Evolutionary conservation across 2,888 invertebrate genomes (phyloP).

Genomic region (Chaetoderma sp.): DNA sequence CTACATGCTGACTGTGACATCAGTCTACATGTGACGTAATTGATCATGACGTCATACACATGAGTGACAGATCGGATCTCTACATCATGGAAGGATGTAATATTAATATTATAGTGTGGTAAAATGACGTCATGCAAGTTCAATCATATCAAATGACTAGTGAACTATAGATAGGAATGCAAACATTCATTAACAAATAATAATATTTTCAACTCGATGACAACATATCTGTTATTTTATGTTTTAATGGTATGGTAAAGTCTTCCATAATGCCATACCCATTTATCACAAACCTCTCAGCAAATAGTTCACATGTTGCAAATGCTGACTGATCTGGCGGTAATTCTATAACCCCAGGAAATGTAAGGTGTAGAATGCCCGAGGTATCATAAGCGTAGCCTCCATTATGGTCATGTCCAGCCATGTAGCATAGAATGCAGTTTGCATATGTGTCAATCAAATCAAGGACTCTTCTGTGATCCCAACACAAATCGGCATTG

Average conservation of each 20-base stretch:
- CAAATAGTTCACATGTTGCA: slow-evolving; percentile 57
- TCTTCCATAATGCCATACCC: slow-evolving; percentile 48
- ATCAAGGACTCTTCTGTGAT: slow-evolving; percentile 60
- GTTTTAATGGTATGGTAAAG: slow-evolving; percentile 35
- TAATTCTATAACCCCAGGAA: slow-evolving; percentile 66
- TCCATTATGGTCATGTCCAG: slow-evolving; percentile 67
- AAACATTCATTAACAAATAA: too few relatives aligned
- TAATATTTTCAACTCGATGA: too few relatives aligned
- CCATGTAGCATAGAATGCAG: slow-evolving; percentile 64
- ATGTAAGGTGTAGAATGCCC: slow-evolving; percentile 64
- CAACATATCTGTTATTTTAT: slow-evolving; percentile 13
- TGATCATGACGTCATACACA: too few relatives aligned
- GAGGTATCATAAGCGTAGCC: slow-evolving; percentile 56
- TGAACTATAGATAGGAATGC: too few relatives aligned
- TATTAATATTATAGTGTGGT: too few relatives aligned
- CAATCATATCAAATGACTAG: too few relatives aligned
- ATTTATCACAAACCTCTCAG: slow-evolving; percentile 48
- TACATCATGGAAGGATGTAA: too few relatives aligned
- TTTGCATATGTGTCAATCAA: slow-evolving; percentile 50
- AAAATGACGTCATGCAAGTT: too few relatives aligned
- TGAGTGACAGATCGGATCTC: too few relatives aligned
- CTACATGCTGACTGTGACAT: too few relatives aligned
- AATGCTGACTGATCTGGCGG: slow-evolving; percentile 50
- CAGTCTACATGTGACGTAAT: too few relatives aligned
- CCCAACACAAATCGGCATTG: slow-evolving; percentile 62